phyloP scores from a whole-genome alignment of 2,888 invertebrate genomes.

The Charanyca ferruginea region DNA sequence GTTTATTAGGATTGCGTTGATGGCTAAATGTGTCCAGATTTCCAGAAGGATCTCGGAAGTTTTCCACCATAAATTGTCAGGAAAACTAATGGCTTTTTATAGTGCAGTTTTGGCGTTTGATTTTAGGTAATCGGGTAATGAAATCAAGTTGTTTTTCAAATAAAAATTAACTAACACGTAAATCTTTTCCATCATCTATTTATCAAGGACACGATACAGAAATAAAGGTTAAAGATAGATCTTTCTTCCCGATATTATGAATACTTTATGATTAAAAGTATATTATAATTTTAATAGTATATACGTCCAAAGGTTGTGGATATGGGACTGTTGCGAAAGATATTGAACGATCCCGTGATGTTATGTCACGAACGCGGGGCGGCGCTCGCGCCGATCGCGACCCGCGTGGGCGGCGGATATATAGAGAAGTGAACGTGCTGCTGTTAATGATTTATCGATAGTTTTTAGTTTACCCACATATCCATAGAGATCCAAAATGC shows the following conservation, averaged over 20 bases:
- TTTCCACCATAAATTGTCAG: not conserved
- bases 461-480: not conserved
- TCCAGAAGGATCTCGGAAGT: not conserved
- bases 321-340: conserved; percentile 83
- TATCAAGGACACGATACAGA: not conserved
- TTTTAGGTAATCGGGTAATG: not conserved
- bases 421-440: conserved; percentile 68
- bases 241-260: not conserved
- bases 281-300: conserved; percentile 68
- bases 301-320: conserved; percentile 81
- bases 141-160: not conserved
- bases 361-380: conserved; percentile 87
- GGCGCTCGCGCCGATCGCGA: conserved; percentile 84
- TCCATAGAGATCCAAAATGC: too few relatives aligned
- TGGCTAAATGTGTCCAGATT: not conserved
- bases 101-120: not conserved
- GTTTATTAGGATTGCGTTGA: not conserved
- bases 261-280: conserved; percentile 38
- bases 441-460: conserved; percentile 50
- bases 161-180: not conserved
- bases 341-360: conserved; percentile 87
- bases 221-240: not conserved
- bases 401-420: conserved; percentile 86
- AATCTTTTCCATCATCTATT: not conserved
- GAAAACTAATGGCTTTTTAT: not conserved